Evolutionary conservation across 2,113 vertebrate genomes (phyloP), one percentile per base, ranked within the genome.

Genomic region (Cariama cristata): DNA sequence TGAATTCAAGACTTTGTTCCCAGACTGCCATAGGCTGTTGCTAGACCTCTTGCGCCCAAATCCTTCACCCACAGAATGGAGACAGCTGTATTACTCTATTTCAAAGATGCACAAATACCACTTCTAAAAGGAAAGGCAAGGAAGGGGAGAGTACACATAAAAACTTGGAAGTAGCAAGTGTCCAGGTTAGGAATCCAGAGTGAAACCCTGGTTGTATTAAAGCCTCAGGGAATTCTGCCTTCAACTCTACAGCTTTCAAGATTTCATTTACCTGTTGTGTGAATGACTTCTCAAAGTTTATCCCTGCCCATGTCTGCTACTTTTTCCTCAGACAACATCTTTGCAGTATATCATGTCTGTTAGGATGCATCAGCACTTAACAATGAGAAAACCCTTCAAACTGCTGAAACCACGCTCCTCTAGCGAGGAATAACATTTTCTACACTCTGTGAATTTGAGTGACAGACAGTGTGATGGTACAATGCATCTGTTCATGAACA

Each of bases 381-480:
- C 27, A 62, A 20, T 3, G 14, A 77, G 69, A 67, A 84, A 69
- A 12, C n/a, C 38, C 19, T 73, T 94, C 80, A 27, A 49, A 67
- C 32, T 55, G 52, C 71, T 47, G 79, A 83, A 87, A n/a, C 32
- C 28, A 33, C 38, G 32, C 49, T 88, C 44, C 50, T 82, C 35
- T 44, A 76, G 87, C 53, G 50, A 73, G 55, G 35, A 94, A 28
- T 23, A 71, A 86, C 68, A 68, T 84, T 85, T 74, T 71, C 68
- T 24, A 20, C 52, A 3, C 42, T 38, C 49, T 30, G 24, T 72
- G 63, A 45, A 33, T 63, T 11, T 75, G 86, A 94, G 69, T 84
- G 91, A 85, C 88, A 95, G 74, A 20, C 45, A 47, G n/a, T 24
- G 53, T 67, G 86, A 91, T 16, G 38, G 83, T 42, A 35, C 76